A percentile compares a stretch with the other conserved stretches of the same genome.
Conservation (phyloP, 2,797 vertebrate genomes). For the Tiaroga cobitis region DNA sequence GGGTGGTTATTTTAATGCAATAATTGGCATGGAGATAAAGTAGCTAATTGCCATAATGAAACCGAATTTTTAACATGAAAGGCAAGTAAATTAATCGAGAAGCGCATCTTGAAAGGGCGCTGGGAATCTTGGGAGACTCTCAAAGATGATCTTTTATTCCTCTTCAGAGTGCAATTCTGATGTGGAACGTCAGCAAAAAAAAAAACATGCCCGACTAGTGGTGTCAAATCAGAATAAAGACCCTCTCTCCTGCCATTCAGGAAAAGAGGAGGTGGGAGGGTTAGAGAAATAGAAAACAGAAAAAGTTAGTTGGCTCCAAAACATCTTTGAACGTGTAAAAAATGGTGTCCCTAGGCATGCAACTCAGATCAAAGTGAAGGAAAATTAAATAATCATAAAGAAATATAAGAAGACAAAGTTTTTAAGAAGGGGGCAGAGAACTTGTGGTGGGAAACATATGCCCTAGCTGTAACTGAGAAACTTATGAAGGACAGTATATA, state of each 20-base stretch:
- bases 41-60: conserved; percentile 78
- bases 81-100: conserved; percentile 75
- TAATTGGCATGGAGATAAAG: conserved; percentile 71
- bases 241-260: conserved; percentile 55
- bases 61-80: conserved; percentile 74
- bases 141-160: conserved; percentile 71
- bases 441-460: conserved; percentile 24
- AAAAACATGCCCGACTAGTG: conserved; percentile 34
- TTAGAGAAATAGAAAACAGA: conserved; percentile 49
- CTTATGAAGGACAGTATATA: not conserved
- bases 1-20: conserved; percentile 69
- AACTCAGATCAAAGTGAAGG: conserved; percentile 55
- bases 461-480: conserved; percentile 33
- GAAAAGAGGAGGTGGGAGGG: conserved; percentile 52
- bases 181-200: conserved; percentile 35
- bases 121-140: conserved; percentile 69
- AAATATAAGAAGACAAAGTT: conserved; percentile 58
- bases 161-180: conserved; percentile 55
- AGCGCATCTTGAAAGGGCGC: conserved; percentile 67
- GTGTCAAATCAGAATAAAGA: conserved; percentile 65
- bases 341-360: conserved; percentile 35
- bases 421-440: conserved; percentile 53
- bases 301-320: conserved; percentile 51
- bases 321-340: conserved; percentile 50
- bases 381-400: conserved; percentile 65